Base-by-base conservation (phyloP, 2,113 vertebrate species). In the Dasypus novemcinctus region DNA sequence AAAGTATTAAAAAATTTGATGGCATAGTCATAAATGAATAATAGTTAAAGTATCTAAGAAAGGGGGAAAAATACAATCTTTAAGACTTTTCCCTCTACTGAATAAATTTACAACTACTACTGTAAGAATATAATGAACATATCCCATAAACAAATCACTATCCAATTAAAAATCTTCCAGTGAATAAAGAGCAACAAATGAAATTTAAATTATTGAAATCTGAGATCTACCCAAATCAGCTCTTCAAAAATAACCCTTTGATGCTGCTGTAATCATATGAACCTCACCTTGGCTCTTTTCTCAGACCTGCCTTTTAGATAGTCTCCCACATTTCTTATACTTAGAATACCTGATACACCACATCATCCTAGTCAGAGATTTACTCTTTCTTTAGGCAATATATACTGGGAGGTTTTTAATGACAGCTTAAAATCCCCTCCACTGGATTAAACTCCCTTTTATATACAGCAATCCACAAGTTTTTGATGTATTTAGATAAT, bases 171-270 rank as follows among this genome's bases (percentile, higher is more conserved):
- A 94, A 43, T 46, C 41, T 6, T 68, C 4, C 69, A 79, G 27
- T 82, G 29, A 96, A 95, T 43, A 91, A 89, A 91, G 12, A 21
- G 17, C 74, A 71, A 94, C 23, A 81, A 68, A 66, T 82, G 52
- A 71, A n/a, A 94, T 72, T 90, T 90, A 94, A 75, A 91, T 93
- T 78, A 88, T 38, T 89, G 66, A 69, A n/a, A 59, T 84, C 14
- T 83, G 49, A 94, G 85, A 38, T 8, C 43, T 43, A 95, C 15
- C 66, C 75, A 43, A 76, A 46, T 90, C 71, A 91, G 93, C 38
- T 94, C 59, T 91, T 91, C 29, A 90, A 25, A 84, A 92, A 68
- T 27, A 75, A 75, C 9, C 14, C 41, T 89, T 21, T 91, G 23
- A 49, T 43, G 33, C 11, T 76, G 12, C 41, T 84, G 54, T 31